A percentile compares a stretch with the other conserved stretches of the same genome.
Evolutionary conservation across 35 echinoderm and acorn worm genomes (phyloP).

Genomic region (Patiria miniata): DNA sequence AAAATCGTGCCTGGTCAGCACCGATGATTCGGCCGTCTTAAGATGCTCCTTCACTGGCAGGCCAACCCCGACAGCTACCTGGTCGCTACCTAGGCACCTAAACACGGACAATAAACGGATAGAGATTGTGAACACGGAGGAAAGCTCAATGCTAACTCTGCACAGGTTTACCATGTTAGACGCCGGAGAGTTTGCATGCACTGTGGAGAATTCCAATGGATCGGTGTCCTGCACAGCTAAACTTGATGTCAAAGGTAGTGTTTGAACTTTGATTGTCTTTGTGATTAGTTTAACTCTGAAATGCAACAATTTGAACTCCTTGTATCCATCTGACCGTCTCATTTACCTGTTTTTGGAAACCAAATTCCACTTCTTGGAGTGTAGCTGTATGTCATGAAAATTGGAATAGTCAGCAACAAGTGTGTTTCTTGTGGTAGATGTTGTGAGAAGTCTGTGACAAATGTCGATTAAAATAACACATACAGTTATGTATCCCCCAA

Average conservation of each 20-base stretch:
- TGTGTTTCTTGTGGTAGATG: no score
- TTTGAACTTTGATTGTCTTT: not conserved
- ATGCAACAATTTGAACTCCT: no score
- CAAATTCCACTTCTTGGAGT: no score
- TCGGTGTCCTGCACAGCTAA: slow-evolving; percentile 18
- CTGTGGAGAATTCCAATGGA: slow-evolving; percentile 12
- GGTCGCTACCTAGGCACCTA: slow-evolving; percentile 30
- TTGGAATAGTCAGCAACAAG: no score
- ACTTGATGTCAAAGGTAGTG: slow-evolving; percentile 47
- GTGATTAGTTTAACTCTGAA: no score
- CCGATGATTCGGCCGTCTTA: slow-evolving; percentile 38
- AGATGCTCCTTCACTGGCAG: slow-evolving; percentile 41
- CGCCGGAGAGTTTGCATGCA: slow-evolving; percentile 53
- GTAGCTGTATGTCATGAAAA: no score
- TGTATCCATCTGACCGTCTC: no score
- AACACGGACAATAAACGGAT: not conserved
- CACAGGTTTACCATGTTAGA: slow-evolving; percentile 27
- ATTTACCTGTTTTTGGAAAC: no score
- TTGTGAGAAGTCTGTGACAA: no score
- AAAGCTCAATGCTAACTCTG: not conserved
- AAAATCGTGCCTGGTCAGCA: slow-evolving; percentile 37
- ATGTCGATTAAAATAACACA: no score
- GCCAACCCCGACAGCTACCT: slow-evolving; percentile 32
- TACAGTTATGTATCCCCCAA: no score
- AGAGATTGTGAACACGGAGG: not conserved